These are phyloP conservation scores for Peromyscus californicus DNA, from an alignment of 2,113 vertebrate genomes.

Conservation along the genomic window DNA sequence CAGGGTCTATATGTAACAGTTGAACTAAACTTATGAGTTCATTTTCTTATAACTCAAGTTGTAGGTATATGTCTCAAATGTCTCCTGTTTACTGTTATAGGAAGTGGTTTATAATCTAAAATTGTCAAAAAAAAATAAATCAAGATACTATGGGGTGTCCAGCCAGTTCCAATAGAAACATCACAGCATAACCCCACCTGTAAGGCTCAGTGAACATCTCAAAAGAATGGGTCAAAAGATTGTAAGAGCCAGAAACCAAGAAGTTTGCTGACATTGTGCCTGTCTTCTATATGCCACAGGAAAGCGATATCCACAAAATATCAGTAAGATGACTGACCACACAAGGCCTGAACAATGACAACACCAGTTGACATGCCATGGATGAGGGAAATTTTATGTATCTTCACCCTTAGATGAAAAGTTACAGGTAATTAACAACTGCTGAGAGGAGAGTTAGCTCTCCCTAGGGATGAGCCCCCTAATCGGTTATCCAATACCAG, in stretches of 20 bases:
- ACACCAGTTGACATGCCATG: neutral
- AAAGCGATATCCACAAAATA: neutral
- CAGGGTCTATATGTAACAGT: neutral
- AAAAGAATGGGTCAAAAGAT: neutral
- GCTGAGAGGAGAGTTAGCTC: neutral
- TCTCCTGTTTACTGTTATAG: neutral
- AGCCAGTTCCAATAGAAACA: neutral
- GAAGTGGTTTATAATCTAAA: slow-evolving; percentile 46
- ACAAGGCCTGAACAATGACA: neutral
- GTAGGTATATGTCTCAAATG: neutral
- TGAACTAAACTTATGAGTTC: neutral
- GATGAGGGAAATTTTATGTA: neutral
- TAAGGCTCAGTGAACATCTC: neutral
- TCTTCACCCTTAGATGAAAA: neutral
- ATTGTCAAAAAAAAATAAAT: neutral
- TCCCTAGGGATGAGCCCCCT: neutral
- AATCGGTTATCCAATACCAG: neutral
- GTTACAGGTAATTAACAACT: neutral
- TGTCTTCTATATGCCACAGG: neutral
- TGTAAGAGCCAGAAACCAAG: neutral
- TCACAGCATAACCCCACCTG: neutral
- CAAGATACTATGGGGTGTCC: neutral
- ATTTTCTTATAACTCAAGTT: slow-evolving; percentile 20
- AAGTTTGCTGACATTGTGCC: neutral
- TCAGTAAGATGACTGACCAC: neutral